Base-by-base conservation (phyloP, 2,113 vertebrate species). In the Melierax canorus region DNA sequence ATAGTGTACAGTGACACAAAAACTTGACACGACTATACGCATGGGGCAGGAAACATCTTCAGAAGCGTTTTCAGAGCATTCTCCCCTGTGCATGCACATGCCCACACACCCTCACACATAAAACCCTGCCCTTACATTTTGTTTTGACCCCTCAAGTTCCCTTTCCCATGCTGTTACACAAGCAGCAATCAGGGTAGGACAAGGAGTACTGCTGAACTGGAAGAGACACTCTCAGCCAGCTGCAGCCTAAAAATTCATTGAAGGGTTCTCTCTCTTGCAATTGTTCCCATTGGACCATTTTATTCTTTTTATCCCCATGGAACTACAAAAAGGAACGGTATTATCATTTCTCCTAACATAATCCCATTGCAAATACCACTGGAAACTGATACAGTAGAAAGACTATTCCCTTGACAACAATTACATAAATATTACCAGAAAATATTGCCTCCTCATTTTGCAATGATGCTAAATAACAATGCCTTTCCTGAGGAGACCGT, bases 381-480 rank as follows among this genome's bases (percentile, higher is more conserved):
- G 64, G 77, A 48, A 80, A 89, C 19, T 55, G 45, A 69, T 63
- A 63, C 21, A 59, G 45, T 59, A 81, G 26, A 66, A 88, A 80
- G 56, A 81, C 32, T 91, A 45, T 46, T 92, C 92, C 68, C 60
- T 76, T 90, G 90, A 64, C 24, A 83, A 71, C 58, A 92, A 73
- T 92, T 90, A 68, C 63, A 73, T 63, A 93, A 93, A 89, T 58
- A 69, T 60, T 76, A 67, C 30, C 39, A 92, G 76, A 86, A 95
- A 73, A 92, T 41, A 81, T 51, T 66, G 51, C 24, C 36, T 84
- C 55, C 43, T 77, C 22, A 17, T 88, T 97, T 91, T 77, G 19
- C 38, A 79, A 6, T 48, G 29, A 77, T 55, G 32, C 10, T 72
- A 85, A 90, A 85, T 73, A 77, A 50, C 16, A 62, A 56, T 74